A percentile compares a stretch with the other conserved stretches of the same genome.
Conservation (phyloP, 2,888 invertebrate genomes). For the Merodon equestris region DNA sequence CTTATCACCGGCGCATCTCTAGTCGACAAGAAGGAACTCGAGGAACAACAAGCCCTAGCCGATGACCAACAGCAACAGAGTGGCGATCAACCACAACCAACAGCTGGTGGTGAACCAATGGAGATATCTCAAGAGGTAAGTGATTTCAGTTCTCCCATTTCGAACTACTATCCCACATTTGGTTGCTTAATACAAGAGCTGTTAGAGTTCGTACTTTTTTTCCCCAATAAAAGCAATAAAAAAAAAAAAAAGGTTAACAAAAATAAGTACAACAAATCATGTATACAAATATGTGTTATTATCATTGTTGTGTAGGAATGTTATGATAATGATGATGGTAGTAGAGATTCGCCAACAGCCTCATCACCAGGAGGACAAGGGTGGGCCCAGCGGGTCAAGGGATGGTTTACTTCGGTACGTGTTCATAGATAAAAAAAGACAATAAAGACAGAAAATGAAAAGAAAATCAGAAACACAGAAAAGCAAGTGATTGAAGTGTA, state of each 20-base stretch:
- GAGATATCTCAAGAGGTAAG: slow-evolving; percentile 81
- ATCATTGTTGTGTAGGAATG: slow-evolving; percentile 75
- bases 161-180: slow-evolving; percentile 46
- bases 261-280: slow-evolving; percentile 51
- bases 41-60: slow-evolving; percentile 72
- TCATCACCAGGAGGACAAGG: slow-evolving; percentile 81
- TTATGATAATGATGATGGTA: slow-evolving; percentile 78
- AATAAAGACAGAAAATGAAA: slow-evolving; percentile 21
- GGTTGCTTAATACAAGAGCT: slow-evolving; percentile 69
- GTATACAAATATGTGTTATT: slow-evolving; percentile 62
- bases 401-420: slow-evolving; percentile 87
- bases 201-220: slow-evolving; percentile 69
- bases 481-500: slow-evolving; percentile 57
- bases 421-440: slow-evolving; percentile 72
- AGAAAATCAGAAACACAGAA: slow-evolving; percentile 55
- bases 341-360: slow-evolving; percentile 77
- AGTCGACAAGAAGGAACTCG: slow-evolving; percentile 85
- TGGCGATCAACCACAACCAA: slow-evolving; percentile 66
- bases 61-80: slow-evolving; percentile 54
- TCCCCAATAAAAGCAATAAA: slow-evolving; percentile 36
- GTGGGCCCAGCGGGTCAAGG: slow-evolving; percentile 86
- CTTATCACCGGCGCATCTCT: slow-evolving; percentile 91
- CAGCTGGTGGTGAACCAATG: slow-evolving; percentile 78
- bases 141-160: slow-evolving; percentile 45
- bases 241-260: slow-evolving; percentile 48